Base-by-base conservation (phyloP, 2,797 vertebrate species). In the Sarcoramphus papa region DNA sequence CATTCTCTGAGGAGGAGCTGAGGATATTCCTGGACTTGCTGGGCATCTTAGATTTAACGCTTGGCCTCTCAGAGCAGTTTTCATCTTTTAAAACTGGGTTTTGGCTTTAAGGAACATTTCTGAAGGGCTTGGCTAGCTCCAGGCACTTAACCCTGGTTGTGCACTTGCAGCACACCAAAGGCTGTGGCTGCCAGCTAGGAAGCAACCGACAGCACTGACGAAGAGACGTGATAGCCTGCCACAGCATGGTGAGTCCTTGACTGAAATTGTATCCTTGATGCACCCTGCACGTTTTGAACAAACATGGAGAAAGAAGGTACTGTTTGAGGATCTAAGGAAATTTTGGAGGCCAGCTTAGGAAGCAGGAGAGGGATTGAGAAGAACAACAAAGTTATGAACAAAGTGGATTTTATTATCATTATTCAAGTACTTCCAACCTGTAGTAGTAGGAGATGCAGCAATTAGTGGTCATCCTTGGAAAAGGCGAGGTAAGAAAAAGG, bases 81-180 rank as follows among this genome's bases (percentile, higher is more conserved):
- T 93, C 18, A 68, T 91, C 73, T 91, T 94, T 84, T 33, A 80
- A 81, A 94, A 80, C 57, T 81, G 24, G 6, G 30, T 84, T 88
- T 92, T 73, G 78, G 40, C 88, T 96, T 83, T 68, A 83, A 95
- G 88, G n/a, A 94, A 81, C 33, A 43, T 78, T 90, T 93, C 87
- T 94, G 92, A 94, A 95, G 84, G 68, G 64, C 48, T 62, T 80
- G 92, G 75, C 78, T 97, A 94, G 86, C 90, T 97, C 77, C 86
- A 95, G 93, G 92, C 87, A 80, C 67, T 95, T 97, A 93, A 96
- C 86, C 89, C 72, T 69, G 53, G 33, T 23, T 83, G 45, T 81
- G 86, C 72, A 93, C 50, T 89, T 77, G 75, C 78, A 77, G 62
- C 13, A 41, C 84, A 77, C 90, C 78, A 87, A 92, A 65, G 88